phyloP scores from a whole-genome alignment of 30 jellyfish, hydroid and myxozoan species.

The Morbakka virulenta region DNA sequence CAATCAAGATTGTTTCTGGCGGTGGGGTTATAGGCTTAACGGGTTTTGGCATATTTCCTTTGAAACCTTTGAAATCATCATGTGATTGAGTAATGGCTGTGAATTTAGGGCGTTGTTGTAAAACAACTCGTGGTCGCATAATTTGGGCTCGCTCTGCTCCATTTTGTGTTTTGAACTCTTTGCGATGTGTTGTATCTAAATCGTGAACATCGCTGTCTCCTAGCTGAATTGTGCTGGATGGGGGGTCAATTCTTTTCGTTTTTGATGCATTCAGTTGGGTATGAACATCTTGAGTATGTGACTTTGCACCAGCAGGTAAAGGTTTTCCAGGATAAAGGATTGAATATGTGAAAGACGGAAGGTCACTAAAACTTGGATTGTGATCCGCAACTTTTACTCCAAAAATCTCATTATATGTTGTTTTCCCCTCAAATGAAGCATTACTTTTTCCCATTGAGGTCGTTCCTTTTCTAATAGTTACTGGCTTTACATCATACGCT shows the following conservation, averaged over 20 bases:
- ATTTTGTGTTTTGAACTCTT: constrained; percentile 27
- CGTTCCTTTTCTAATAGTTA: constrained; percentile 32
- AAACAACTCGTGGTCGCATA: constrained; percentile 7
- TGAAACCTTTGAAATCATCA: constrained; percentile 53
- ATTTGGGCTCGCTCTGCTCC: constrained; percentile 24
- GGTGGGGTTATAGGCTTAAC: constrained; percentile 64
- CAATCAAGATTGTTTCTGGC: constrained; percentile 58
- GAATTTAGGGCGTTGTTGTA: constrained; percentile 57
- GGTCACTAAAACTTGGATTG: constrained; percentile 49
- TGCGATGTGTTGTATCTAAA: constrained; percentile 50
- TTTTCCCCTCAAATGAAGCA: constrained; percentile 39
- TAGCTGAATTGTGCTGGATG: constrained; percentile 40
- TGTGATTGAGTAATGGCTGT: constrained; percentile 65
- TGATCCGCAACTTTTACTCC: constrained; percentile 6
- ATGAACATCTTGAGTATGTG: constrained; percentile 59
- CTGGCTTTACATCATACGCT: constrained; percentile 39
- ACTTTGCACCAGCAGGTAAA: constrained; percentile 42
- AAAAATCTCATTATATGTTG: constrained; percentile 63
- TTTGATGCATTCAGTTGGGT: constrained; percentile 49
- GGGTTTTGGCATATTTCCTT: constrained; percentile 37
- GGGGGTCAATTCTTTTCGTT: constrained; percentile 43
- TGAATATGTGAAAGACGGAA: constrained; percentile 70
- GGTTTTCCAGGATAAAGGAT: constrained; percentile 68
- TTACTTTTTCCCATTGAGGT: constrained; percentile 21
- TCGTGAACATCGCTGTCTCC: constrained; percentile 60